Evolutionary conservation across 2,797 vertebrate species (phyloP), one percentile per base, ranked within the genome.

Genomic region (Stomatorhinus walkeri): DNA sequence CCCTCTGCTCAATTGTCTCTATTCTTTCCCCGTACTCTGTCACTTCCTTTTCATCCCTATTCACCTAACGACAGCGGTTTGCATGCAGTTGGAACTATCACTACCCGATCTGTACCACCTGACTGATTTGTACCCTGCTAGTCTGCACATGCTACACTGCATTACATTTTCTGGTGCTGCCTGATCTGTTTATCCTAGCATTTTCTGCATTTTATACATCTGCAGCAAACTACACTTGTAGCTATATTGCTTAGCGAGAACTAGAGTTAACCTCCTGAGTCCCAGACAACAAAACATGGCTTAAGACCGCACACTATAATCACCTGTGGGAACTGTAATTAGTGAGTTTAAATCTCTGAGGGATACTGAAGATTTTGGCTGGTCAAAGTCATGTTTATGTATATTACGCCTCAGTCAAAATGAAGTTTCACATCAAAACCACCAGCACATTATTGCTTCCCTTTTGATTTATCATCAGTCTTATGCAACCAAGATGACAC

Each of bases 401-500:
- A 56, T 51, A 2, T n/a, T 40, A 24, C 1, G 24, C 72, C 51
- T 86, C 19, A 54, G 52, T n/a, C 32, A 24, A 56, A 56, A 24
- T 32, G 19, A 19, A 36, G 46, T 52, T 79, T 32, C 59, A 46
- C 32, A 76, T 12, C 87, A 86, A 51, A 83, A 83, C 79, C 64
- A 79, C 48, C 22, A 2, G 19, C 28, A 40, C 61, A 46, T 32
- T 9, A 28, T 16, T 61, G 36, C 40, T 49, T 87, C 51, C 22
- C 16, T 59, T 76, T 87, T 9, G 36, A 89, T 48, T 79, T 9
- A 24, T 72, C 51, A n/a, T 87, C 16, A 56, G 83, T 68, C 56
- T 85, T 68, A 84, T 22, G 54, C 85, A 85, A 89, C 85, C 5
- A 36, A 85, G 76, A 89, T 54, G 43, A 87, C 59, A 48, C 36